Evolutionary conservation across 1,140 invertebrate genomes (phyloP), one percentile per base, ranked within the genome.

Genomic region (Adelges cooleyi): DNA sequence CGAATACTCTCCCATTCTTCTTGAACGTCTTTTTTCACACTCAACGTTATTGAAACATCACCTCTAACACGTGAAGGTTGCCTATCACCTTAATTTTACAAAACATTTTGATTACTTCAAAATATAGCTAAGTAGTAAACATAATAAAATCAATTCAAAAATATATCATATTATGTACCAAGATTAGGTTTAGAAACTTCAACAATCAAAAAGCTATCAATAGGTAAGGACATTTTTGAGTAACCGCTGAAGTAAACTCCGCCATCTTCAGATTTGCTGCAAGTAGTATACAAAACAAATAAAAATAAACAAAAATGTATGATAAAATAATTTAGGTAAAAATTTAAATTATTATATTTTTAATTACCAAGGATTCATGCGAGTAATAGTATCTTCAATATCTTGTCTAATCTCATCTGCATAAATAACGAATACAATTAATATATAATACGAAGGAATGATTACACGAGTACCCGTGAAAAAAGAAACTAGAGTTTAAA

Each of bases 211-310:
- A 98, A 98, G 67, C 85, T 85, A 8, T 84, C 80, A 42, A 99
- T 91, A 0, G 93, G 92, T 70, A 97, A 89, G 2, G 96, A 95
- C 96, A 99, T 99, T 67, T 95, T 80, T 0, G 96, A 94, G 95
- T 95, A 99, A 17, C 96, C 95, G 8, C 92, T 92, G 78, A 95
- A 99, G 70, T 90, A 87, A 15, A 66, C 84, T 54, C 82, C 84
- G 0, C 82, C 86, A 74, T 95, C 89, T 80, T 97, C 93, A 9
- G 90, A 80, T 77, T 82, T 82, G 89, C 86, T 88, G 68, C 20
- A 73, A 22, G 27, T 65, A 18, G 1, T 48, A 18, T 20, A 49
- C 51, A 51, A 13, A 51, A 42, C 22, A 17, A 48, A 67, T 36
- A 46, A 17, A 18, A 51, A 20, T 18, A 48, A 15, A 59, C 3